Conservation (phyloP, 1,140 invertebrate genomes). For the Nylanderia fulva region DNA sequence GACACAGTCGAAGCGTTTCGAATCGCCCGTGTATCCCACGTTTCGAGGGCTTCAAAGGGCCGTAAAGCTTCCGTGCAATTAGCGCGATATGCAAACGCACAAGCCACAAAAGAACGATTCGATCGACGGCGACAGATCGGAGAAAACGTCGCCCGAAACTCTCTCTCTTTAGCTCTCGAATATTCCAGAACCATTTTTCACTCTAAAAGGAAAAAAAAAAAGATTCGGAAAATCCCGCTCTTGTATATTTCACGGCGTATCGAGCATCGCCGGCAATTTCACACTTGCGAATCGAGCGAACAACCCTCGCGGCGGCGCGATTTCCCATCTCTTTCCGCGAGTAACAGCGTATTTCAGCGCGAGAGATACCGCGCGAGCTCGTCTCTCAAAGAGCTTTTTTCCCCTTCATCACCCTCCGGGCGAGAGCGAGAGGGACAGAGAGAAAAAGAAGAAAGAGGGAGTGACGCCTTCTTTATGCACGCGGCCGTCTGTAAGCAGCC, state of each 20-base stretch:
- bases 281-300: constrained; percentile 75
- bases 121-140: neutral
- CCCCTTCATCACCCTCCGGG: constrained; percentile 34
- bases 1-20: neutral
- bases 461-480: constrained; percentile 66
- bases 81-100: constrained; percentile 44
- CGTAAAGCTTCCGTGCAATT: constrained; percentile 38
- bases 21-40: neutral
- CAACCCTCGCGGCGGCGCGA: constrained; percentile 17
- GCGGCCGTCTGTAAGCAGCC: constrained; percentile 76
- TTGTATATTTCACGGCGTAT: constrained; percentile 46
- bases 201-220: constrained; percentile 34
- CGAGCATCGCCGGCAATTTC: constrained; percentile 78
- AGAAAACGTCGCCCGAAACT: neutral
- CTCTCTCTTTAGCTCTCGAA: neutral
- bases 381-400: constrained; percentile 79
- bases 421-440: constrained; percentile 32
- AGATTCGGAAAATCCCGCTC: constrained; percentile 3
- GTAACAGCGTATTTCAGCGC: constrained; percentile 71
- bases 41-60: constrained; percentile 21
- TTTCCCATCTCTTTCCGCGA: constrained; percentile 75
- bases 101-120: constrained; percentile 19
- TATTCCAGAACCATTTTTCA: constrained; percentile 25
- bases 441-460: constrained; percentile 19
- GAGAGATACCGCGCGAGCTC: constrained; percentile 69